Evolutionary conservation across 2,113 vertebrate genomes (phyloP), one percentile per base, ranked within the genome.

Genomic region (Brachirus orientalis): DNA sequence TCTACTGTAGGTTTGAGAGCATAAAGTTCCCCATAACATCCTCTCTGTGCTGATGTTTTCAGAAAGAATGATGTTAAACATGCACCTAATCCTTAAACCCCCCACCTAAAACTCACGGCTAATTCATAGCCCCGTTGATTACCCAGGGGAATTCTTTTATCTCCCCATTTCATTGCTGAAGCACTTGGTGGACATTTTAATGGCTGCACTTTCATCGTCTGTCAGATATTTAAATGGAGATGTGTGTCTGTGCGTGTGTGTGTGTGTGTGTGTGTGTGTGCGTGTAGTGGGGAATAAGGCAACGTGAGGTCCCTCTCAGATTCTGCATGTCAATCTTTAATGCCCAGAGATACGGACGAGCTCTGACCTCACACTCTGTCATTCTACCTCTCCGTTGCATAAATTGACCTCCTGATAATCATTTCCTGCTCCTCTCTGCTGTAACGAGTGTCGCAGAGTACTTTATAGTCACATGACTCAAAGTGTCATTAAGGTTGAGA

Each of bases 151-250:
- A 86, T 89, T 91, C 80, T 91, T 91, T 93, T 92, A 92, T 92
- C 91, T 92, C 82, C 86, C 86, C 90, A 91, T 93, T 92, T 92
- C 90, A 89, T 90, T 88, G 88, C 86, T 91, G 91, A 93, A 92
- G 87, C 84, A 73, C 85, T 83, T 75, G 37, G 74, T 48, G 59
- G 90, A 91, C 86, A 83, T 91, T 94, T 93, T 92, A 93, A 93
- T 93, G 87, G 90, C 89, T 89, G 84, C 86, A 90, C 90, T 93
- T 92, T 92, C 87, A 91, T 92, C 86, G 88, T 89, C 89, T 92
- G 87, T 91, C 90, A 92, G 89, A 92, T 91, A 92, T 92, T 92
- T 90, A 91, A 93, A 93, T 92, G 82, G 74, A 71, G 80, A 81
- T 83, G 77, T 65, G 86, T 35, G 75, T 80, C 86, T 79, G 83